Evolutionary conservation across 2,113 vertebrate species (phyloP).

Genomic region (Psittacara wagleri): DNA sequence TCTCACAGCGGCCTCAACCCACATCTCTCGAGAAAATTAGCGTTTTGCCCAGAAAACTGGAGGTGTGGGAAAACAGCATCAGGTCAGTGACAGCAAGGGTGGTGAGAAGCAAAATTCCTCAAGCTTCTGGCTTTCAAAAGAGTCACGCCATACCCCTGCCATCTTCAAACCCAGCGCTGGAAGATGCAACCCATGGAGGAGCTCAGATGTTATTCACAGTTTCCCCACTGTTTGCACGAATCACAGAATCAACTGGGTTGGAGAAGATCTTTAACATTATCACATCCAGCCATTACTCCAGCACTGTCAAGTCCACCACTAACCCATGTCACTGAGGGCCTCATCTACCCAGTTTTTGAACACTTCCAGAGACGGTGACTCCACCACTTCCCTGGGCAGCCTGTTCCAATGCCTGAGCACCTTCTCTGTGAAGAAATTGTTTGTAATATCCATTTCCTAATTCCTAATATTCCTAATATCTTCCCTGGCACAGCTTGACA

Average conservation of each 20-base stretch:
- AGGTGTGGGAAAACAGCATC: neutral
- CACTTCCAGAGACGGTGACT: neutral
- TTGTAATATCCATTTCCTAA: neutral
- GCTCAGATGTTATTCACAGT: neutral
- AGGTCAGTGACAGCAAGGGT: neutral
- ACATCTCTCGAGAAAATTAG: neutral
- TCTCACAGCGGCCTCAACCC: accelerated
- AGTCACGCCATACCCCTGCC: accelerated
- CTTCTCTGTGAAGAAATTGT: neutral
- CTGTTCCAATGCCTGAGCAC: neutral
- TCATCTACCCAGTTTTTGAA: neutral
- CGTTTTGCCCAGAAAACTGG: neutral
- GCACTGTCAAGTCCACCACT: neutral
- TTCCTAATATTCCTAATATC: neutral
- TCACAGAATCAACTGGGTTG: neutral
- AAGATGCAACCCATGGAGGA: neutral
- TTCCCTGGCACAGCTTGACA: neutral
- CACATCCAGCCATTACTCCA: neutral
- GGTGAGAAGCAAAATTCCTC: neutral
- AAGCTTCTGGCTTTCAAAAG: neutral
- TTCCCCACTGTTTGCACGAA: accelerated
- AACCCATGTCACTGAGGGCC: neutral
- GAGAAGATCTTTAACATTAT: neutral
- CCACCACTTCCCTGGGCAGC: neutral
- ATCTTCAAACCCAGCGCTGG: neutral